Percentiles rank a stretch among this genome's conserved stretches.
phyloP scores from a whole-genome alignment of 1,140 invertebrate species.

The Catajapyx aquilonaris region DNA sequence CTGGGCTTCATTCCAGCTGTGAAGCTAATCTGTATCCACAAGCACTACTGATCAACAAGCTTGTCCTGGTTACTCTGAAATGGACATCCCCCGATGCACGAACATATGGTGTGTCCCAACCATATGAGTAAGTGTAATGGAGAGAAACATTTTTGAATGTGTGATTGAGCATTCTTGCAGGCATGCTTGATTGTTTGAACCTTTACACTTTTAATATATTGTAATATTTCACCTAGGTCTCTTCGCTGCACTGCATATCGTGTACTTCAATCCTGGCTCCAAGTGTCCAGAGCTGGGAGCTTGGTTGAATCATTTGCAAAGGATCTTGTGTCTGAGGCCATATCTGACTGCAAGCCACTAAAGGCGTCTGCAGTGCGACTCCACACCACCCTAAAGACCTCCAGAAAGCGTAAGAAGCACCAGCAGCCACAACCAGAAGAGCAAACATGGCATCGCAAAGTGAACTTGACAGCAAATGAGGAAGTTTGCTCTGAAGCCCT shows the following conservation, averaged over 20 bases:
- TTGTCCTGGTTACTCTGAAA: neutral
- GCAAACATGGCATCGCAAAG: neutral
- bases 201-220: too few species aligned
- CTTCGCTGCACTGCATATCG: neutral
- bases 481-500: neutral
- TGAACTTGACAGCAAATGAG: neutral
- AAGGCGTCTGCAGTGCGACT: too few species aligned
- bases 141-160: too few species aligned
- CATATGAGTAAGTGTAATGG: neutral
- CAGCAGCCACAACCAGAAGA: neutral
- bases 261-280: neutral
- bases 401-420: neutral
- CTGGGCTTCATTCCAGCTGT: neutral
- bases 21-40: neutral
- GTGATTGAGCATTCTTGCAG: too few species aligned
- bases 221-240: too few species aligned
- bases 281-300: neutral
- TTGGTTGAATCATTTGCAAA: neutral
- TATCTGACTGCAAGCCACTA: neutral
- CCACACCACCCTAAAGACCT: too few species aligned
- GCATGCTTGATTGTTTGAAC: too few species aligned
- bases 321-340: neutral
- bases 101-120: neutral
- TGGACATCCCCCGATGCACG: neutral
- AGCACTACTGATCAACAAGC: neutral